Conservation (phyloP, 2,113 vertebrate genomes). For the Anarrhichthys ocellatus region DNA sequence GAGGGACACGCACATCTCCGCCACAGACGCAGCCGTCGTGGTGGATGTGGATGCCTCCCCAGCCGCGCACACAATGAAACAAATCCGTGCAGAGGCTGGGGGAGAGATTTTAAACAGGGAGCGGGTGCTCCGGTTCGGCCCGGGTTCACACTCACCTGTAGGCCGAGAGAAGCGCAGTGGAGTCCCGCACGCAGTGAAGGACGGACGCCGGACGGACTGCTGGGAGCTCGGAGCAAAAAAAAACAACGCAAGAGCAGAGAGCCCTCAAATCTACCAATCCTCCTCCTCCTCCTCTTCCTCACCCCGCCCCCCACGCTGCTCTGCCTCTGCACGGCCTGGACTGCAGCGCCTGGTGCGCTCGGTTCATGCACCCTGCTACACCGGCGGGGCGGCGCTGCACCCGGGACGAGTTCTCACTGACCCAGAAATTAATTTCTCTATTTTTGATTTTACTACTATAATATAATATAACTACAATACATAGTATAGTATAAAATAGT, state of each 20-base stretch:
- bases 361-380: accelerated
- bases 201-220: conserved; percentile 45
- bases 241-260: conserved; percentile 52
- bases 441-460: background rate
- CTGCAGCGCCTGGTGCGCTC: conserved; percentile 57
- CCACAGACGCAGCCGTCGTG: background rate
- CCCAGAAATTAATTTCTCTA: background rate
- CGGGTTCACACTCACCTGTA: conserved; percentile 62
- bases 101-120: background rate
- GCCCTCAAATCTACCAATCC: conserved; percentile 60
- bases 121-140: background rate
- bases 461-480: no score
- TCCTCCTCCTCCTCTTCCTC: conserved; percentile 10
- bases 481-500: background rate
- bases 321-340: conserved; percentile 35
- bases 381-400: conserved; percentile 21
- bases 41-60: conserved; percentile 20
- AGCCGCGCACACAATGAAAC: background rate
- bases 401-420: background rate
- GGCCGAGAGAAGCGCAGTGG: conserved; percentile 50
- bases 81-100: conserved; percentile 4
- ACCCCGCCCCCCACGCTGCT: conserved; percentile 22
- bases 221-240: conserved; percentile 33
- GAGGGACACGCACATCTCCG: background rate
- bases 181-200: conserved; percentile 64